These are phyloP conservation scores for Dasypus novemcinctus DNA, from an alignment of 2,113 vertebrate genomes.

Conservation along the genomic window DNA sequence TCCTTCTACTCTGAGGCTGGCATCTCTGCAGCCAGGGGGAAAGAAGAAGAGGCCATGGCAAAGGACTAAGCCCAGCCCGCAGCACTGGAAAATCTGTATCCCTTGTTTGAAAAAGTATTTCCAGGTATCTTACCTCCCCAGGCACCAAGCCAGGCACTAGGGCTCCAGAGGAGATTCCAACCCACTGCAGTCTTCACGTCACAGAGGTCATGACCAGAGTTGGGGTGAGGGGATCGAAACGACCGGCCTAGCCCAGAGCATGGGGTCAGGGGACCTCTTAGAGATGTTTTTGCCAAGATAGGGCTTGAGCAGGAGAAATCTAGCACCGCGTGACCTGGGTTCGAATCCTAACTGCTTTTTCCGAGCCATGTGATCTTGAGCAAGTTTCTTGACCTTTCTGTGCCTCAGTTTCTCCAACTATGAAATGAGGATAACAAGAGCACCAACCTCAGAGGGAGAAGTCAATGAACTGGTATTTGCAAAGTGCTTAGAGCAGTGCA, in stretches of 20 bases:
- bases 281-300: background rate
- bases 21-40: background rate
- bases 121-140: background rate
- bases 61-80: background rate
- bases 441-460: background rate
- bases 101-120: background rate
- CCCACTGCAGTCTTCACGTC: background rate
- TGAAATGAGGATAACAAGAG: background rate
- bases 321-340: background rate
- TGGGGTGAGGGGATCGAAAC: background rate
- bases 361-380: background rate
- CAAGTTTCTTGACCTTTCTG: background rate
- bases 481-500: background rate
- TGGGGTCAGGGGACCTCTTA: background rate
- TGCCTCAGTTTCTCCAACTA: background rate
- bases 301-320: background rate
- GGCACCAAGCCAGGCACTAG: background rate
- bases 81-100: background rate
- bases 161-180: background rate
- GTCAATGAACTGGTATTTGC: background rate
- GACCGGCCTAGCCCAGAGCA: background rate
- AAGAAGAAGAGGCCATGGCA: background rate
- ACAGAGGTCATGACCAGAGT: background rate
- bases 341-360: background rate
- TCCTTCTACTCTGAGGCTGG: slow-evolving; percentile 39